Base-by-base conservation (phyloP, 2,113 vertebrate species). In the Cyanoramphus novaezelandiae region DNA sequence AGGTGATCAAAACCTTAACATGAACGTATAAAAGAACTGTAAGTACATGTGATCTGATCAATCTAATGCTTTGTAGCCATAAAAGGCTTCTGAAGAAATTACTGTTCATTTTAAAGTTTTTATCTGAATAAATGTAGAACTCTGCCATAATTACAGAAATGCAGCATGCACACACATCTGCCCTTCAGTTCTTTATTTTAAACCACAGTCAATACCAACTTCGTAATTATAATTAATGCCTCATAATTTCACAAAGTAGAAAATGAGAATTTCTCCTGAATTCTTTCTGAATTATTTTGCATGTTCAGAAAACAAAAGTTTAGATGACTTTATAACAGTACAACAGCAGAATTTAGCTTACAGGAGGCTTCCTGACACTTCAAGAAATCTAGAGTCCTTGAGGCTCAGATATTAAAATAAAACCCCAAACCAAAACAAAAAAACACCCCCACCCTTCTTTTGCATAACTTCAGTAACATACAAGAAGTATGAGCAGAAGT, bases 191-290 rank as follows among this genome's bases (percentile, higher is more conserved):
- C 21, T 67, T 72, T 20, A 57, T 53, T 59, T 94, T 87, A 78
- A 94, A 77, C 13, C 18, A 83, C 68, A 63, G 35, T 41, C 41
- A 90, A 85, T 37, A 90, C 4, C 62, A 91, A 82, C 67, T 84
- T 29, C 19, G 29, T n/a, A 65, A 64, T 67, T 13, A 28, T 31
- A 94, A 91, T 72, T 68, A 72, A 72, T 2, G 14, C 24, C 60
- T 76, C 33, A 16, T 29, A 43, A 82, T 82, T 90, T 90, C 28
- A 88, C 35, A 89, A 79, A 77, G 80, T 81, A 71, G 77, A 96
- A 96, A 97, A 94, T 79, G 41, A 33, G 55, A 76, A 71, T 62
- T 80, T 82, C 65, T n/a, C 78, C 28, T 49, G 60, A 87, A 82
- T 77, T 96, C 74, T 47, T 88, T 17, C 28, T 46, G 60, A 87